phyloP scores from a whole-genome alignment of 2,797 vertebrate genomes.

The Spheniscus humboldti region DNA sequence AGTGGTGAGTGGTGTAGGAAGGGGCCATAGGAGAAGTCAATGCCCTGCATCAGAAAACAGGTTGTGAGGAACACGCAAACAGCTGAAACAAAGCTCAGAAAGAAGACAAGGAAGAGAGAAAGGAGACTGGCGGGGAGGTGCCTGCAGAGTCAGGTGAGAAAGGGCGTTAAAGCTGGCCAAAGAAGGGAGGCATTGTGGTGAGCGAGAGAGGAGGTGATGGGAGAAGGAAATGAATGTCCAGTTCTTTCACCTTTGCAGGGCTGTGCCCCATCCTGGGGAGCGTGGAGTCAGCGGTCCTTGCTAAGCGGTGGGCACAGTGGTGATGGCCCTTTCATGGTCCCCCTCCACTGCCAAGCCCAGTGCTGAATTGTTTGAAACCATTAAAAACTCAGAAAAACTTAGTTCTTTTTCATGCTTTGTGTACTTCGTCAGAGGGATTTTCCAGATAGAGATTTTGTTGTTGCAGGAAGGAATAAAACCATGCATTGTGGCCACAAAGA shows the following conservation, averaged over 20 bases:
- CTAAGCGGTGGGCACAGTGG: background rate
- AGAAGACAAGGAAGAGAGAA: background rate
- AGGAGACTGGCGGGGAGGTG: background rate
- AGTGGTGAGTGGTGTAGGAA: background rate
- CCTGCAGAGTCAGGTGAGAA: background rate
- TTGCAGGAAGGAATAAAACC: slow-evolving; percentile 18
- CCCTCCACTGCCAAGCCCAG: background rate
- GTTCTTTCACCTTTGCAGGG: background rate
- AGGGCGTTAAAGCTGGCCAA: background rate
- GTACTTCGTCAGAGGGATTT: background rate
- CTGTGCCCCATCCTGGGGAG: accelerated
- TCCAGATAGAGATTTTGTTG: slow-evolving; percentile 29
- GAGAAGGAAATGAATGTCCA: background rate
- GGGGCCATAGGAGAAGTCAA: background rate
- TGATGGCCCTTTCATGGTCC: background rate
- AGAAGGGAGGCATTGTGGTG: background rate
- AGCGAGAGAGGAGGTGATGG: background rate
- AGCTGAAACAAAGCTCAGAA: background rate
- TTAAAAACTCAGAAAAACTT: background rate
- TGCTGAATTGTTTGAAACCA: background rate
- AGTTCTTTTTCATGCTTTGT: background rate
- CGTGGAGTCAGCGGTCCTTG: accelerated
- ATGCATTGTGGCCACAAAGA: background rate
- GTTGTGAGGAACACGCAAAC: background rate
- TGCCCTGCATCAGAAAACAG: background rate